phyloP scores from a whole-genome alignment of 2,888 invertebrate species.

The Chironomus tentans region DNA sequence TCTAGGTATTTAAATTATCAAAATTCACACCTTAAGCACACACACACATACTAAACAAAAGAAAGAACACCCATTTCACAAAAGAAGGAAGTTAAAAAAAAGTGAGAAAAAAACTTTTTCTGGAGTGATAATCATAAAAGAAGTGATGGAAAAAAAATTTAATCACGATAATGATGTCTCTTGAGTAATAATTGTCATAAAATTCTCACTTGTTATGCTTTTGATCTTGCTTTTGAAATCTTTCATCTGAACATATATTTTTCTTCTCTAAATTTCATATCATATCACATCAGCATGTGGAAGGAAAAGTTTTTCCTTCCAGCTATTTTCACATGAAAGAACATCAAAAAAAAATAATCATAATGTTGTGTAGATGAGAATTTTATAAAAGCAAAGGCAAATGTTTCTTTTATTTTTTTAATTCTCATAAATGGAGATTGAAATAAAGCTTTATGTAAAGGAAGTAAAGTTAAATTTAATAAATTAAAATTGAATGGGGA shows the following conservation, averaged over 20 bases:
- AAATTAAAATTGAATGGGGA: no score
- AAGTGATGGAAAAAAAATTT: background rate
- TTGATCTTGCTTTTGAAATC: background rate
- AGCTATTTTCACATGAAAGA: background rate
- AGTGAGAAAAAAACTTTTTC: no score
- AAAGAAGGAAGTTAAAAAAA: no score
- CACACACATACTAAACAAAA: no score
- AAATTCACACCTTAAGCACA: no score
- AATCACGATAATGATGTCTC: conserved; percentile 6
- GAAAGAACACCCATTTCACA: no score
- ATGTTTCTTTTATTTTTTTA: background rate
- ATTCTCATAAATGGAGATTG: background rate
- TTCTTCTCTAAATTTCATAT: background rate
- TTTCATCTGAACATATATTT: no score
- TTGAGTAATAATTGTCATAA: background rate
- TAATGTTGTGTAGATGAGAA: background rate
- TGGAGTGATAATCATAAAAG: no score
- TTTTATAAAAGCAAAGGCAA: background rate
- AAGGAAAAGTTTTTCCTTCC: background rate
- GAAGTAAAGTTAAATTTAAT: no score
- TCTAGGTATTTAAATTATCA: no score
- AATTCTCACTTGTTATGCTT: background rate
- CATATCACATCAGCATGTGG: background rate
- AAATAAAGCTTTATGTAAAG: no score
- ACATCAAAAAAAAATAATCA: background rate